Base-by-base conservation (phyloP, 2,888 invertebrate genomes). In the Lobophora halterata region DNA sequence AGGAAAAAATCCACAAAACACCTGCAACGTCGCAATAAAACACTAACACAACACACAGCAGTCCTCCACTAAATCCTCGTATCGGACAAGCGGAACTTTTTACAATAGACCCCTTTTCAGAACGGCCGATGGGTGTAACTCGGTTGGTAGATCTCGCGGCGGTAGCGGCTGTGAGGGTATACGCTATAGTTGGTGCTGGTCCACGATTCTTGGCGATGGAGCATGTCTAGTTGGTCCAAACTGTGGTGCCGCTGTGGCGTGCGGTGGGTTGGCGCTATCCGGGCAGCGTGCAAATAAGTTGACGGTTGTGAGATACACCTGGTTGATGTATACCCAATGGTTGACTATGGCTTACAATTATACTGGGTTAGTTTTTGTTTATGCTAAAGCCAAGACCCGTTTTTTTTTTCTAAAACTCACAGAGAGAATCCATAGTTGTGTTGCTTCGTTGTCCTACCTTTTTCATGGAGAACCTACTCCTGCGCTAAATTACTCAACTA, bases 41-140 rank as follows among this genome's bases (percentile, higher is more conserved):
- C 56, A 64, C 62, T 61, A 63, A 55, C 46, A 60, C 43, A 56
- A 58, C 64, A 69, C 65, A 36, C 63, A 71, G 69, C 45, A n/a
- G 35, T 38, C 49, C 43, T 64, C 75, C 75, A 65, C 72, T 75
- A 87, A 61, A 87, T 83, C 81, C 78, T 66, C 1, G 79, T 59
- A 47, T 87, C 87, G 76, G 71, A 67, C 2, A 87, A 71, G 65
- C 87, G 85, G 66, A 86, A 86, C 73, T 83, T 86, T 65, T 83
- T 86, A 62, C 87, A 87, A 55, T 78, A 85, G 39, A 83, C 68
- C 68, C 85, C 86, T 83, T 83, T 87, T 87, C 87, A 87, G 79
- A 87, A 87, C 59, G 85, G 87, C 61, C 87, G 80, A 58, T 86
- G 85, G n/a, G 82, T 65, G 65, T 79, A 82, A 54, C 74, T 71